phyloP scores from a whole-genome alignment of 1,140 invertebrate genomes.

The Apocrypta bakeri region DNA sequence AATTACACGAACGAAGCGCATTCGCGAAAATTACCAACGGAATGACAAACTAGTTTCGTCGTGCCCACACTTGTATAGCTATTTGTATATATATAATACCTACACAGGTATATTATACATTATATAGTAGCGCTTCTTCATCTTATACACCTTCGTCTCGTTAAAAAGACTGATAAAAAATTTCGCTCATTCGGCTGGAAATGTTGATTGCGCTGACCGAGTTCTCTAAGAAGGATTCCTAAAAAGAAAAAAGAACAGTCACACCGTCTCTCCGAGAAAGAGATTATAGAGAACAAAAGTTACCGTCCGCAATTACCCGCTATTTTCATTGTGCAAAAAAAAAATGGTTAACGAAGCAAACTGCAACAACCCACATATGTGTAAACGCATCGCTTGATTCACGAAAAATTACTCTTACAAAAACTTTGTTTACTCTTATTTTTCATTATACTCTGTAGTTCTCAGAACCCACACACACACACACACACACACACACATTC shows the following conservation, averaged over 20 bases:
- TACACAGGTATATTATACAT: no score
- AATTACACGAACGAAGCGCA: constrained; percentile 9
- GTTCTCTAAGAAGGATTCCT: not conserved
- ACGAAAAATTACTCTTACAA: no score
- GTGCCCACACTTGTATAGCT: not conserved
- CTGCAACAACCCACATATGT: not conserved
- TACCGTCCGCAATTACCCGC: not conserved
- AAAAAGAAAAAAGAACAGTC: not conserved
- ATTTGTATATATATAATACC: not conserved
- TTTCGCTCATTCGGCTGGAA: not conserved
- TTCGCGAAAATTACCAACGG: not conserved
- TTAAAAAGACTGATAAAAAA: not conserved
- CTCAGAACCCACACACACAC: no score
- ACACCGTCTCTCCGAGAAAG: not conserved
- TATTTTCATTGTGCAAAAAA: not conserved
- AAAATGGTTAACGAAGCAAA: not conserved
- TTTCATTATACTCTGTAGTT: no score
- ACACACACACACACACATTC: no score
- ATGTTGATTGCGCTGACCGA: not conserved
- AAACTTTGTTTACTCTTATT: no score
- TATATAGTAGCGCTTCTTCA: not conserved
- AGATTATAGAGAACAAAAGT: not conserved
- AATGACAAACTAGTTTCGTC: constrained; percentile 19
- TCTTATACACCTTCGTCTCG: not conserved
- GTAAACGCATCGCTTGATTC: not conserved